Conservation (phyloP, 1,140 invertebrate genomes). For the Neuroterus valhalla region DNA sequence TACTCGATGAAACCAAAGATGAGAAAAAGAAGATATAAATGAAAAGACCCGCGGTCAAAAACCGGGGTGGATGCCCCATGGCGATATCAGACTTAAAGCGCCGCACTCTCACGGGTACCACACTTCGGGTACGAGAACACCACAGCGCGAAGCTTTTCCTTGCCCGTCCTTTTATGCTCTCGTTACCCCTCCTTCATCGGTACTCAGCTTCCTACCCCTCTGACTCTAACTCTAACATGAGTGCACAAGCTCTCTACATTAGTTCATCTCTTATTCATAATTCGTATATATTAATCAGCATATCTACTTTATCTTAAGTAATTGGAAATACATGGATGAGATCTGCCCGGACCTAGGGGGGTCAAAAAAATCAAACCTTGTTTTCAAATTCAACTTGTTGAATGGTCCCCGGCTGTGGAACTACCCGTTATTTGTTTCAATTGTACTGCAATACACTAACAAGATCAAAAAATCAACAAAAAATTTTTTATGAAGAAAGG, state of each 20-base stretch:
- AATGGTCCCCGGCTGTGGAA: too few species aligned
- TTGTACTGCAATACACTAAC: too few species aligned
- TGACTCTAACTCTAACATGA: constrained; percentile 47
- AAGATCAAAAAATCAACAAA: too few species aligned
- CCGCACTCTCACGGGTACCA: constrained; percentile 57
- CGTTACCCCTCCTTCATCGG: constrained; percentile 59
- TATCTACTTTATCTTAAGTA: too few species aligned
- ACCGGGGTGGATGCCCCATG: constrained; percentile 69
- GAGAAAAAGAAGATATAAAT: constrained; percentile 60
- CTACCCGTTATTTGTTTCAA: too few species aligned
- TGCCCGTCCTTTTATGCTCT: constrained; percentile 73
- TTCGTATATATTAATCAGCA: neutral
- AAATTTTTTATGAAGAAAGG: too few species aligned
- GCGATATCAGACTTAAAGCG: constrained; percentile 53
- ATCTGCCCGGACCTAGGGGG: too few species aligned
- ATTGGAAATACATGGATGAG: too few species aligned
- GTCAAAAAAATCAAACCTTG: too few species aligned
- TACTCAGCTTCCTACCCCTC: constrained; percentile 55
- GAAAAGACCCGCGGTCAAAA: constrained; percentile 60
- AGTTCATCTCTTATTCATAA: neutral
- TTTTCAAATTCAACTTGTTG: too few species aligned
- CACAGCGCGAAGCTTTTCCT: constrained; percentile 71
- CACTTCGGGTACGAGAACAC: constrained; percentile 65
- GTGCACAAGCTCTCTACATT: constrained; percentile 39
- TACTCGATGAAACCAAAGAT: constrained; percentile 51